Percentiles rank a stretch among this genome's conserved stretches.
phyloP scores from a whole-genome alignment of 2,113 vertebrate species.

The Ariopsis seemanni region DNA sequence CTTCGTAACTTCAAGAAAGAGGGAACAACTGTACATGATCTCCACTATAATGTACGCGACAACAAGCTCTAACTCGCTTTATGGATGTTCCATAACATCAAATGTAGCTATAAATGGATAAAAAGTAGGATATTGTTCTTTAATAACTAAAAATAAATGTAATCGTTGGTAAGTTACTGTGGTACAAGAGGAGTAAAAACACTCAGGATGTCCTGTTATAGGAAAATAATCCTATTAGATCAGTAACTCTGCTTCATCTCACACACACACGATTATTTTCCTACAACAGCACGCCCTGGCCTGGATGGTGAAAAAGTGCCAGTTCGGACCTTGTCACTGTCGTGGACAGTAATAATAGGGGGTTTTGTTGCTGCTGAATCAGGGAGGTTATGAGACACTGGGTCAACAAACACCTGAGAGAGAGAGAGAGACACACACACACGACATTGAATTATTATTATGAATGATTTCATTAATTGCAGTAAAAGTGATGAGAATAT shows the following conservation, averaged over 20 bases:
- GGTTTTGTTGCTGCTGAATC: not conserved
- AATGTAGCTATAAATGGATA: not conserved
- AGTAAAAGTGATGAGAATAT: not conserved
- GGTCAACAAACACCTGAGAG: constrained; percentile 65
- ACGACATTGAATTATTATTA: not conserved
- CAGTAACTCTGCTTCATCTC: not conserved
- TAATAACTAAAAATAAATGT: not conserved
- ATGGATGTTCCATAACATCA: not conserved
- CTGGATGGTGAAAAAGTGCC: not conserved
- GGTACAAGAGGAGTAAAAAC: not conserved
- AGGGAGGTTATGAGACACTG: not conserved
- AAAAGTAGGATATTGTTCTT: not conserved
- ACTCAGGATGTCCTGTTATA: not conserved
- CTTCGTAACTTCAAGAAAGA: not conserved
- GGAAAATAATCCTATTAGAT: not conserved
- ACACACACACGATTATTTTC: not conserved
- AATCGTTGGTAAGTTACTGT: not conserved
- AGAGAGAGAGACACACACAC: not conserved
- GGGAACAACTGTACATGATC: not conserved
- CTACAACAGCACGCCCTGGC: not conserved
- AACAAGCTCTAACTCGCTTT: too few relatives aligned
- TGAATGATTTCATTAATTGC: not conserved
- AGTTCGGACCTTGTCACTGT: constrained; percentile 61
- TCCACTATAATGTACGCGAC: not conserved
- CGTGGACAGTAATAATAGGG: constrained; percentile 64